Conservation (phyloP, 2,888 invertebrate species). For the Meloe dianella region DNA sequence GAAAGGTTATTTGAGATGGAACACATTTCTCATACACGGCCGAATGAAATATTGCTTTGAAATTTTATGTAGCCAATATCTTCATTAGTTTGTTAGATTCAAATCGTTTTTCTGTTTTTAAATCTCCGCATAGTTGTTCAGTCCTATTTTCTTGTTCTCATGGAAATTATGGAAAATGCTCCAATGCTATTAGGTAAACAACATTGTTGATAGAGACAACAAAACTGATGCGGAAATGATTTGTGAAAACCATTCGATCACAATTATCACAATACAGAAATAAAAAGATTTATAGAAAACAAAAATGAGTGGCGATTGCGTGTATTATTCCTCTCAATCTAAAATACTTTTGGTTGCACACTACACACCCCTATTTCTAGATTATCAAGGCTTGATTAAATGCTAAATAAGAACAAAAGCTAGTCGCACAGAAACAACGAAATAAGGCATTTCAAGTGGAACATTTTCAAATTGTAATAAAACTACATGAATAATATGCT, state of each 20-base stretch:
- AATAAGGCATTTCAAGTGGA: background rate
- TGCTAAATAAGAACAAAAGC: background rate
- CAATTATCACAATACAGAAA: too few species aligned
- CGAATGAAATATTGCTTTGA: background rate
- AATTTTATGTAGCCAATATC: slow-evolving; percentile 16
- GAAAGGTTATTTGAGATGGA: background rate
- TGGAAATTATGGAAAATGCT: too few species aligned
- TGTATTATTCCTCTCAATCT: background rate
- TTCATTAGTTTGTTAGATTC: slow-evolving; percentile 20
- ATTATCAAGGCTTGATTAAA: slow-evolving; percentile 9
- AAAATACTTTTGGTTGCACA: background rate
- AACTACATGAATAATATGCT: background rate
- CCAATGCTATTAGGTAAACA: background rate
- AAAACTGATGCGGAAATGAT: background rate
- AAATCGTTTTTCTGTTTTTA: background rate
- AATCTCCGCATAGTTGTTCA: background rate
- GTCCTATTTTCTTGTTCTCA: too few species aligned
- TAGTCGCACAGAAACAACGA: background rate
- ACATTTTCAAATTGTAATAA: background rate
- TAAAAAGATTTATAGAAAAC: too few species aligned
- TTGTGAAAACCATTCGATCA: background rate
- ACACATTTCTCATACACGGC: background rate
- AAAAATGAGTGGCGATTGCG: background rate
- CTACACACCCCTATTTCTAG: background rate
- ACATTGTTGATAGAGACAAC: background rate